These are phyloP conservation scores for Belgica antarctica DNA, from an alignment of 2,888 invertebrate species.

Conservation along the genomic window DNA sequence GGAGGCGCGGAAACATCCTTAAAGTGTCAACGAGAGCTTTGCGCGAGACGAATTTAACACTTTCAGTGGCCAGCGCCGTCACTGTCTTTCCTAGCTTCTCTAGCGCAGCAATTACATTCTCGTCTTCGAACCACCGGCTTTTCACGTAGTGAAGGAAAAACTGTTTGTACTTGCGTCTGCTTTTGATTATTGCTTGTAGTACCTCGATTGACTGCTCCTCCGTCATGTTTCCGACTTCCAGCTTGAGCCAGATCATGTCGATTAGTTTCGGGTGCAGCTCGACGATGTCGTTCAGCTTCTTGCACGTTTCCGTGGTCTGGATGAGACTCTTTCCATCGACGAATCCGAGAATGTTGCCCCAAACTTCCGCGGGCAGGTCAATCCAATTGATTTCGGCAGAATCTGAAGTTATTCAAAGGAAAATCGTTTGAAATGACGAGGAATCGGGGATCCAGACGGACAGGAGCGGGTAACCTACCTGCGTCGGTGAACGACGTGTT, in stretches of 20 bases:
- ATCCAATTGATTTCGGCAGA: not conserved
- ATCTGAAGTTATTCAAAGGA: not conserved
- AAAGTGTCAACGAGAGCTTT: not conserved
- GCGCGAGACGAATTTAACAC: not conserved
- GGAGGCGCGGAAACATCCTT: not conserved
- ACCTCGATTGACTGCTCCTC: too few species aligned
- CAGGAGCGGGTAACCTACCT: not conserved
- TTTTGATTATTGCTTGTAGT: too few species aligned
- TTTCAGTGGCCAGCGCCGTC: not conserved
- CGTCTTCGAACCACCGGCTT: not conserved
- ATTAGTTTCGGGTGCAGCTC: not conserved
- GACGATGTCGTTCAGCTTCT: not conserved
- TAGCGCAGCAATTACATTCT: not conserved
- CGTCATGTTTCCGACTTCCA: not conserved
- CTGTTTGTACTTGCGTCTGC: not conserved
- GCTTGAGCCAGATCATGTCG: not conserved
- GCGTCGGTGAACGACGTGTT: not conserved
- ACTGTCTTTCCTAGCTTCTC: not conserved
- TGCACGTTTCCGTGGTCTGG: not conserved
- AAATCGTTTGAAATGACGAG: not conserved
- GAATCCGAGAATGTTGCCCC: not conserved
- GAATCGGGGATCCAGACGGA: not conserved
- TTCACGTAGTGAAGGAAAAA: not conserved
- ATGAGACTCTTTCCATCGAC: not conserved
- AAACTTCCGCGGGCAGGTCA: not conserved